Conservation (phyloP, 1,140 invertebrate genomes). For the Ceratitis capitata region DNA sequence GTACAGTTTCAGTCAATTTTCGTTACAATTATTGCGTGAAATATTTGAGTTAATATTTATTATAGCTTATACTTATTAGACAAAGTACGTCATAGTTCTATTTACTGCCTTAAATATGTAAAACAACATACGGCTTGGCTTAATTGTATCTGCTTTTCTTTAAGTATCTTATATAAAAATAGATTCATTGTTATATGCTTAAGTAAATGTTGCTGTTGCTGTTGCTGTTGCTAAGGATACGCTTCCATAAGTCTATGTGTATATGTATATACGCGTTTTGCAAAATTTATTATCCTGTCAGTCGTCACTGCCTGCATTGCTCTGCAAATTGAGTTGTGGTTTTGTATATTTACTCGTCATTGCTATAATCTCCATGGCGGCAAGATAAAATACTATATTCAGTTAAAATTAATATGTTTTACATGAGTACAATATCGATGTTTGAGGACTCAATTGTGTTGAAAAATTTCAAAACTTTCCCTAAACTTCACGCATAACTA, state of each 20-base stretch:
- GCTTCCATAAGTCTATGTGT: neutral
- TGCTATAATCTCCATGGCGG: neutral
- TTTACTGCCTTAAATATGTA: neutral
- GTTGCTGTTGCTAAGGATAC: slow-evolving; percentile 54
- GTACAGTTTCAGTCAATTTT: neutral
- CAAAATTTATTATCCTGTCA: neutral
- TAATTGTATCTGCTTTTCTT: neutral
- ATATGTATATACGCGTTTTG: neutral
- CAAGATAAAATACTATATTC: neutral
- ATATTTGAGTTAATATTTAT: neutral
- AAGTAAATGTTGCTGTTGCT: slow-evolving; percentile 63
- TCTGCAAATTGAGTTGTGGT: neutral
- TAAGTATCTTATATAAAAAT: slow-evolving; percentile 58
- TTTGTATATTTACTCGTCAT: neutral
- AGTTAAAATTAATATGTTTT: neutral
- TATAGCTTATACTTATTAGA: neutral
- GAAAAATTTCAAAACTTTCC: too few relatives aligned
- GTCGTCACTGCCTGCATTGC: neutral
- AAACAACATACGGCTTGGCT: neutral
- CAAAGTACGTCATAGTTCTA: neutral
- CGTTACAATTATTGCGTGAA: neutral
- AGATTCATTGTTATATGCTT: slow-evolving; percentile 57
- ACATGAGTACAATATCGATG: too few relatives aligned
- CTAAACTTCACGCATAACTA: too few relatives aligned
- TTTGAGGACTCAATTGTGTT: too few relatives aligned